phyloP scores from a whole-genome alignment of 2,113 vertebrate species.

The Panurus biarmicus region DNA sequence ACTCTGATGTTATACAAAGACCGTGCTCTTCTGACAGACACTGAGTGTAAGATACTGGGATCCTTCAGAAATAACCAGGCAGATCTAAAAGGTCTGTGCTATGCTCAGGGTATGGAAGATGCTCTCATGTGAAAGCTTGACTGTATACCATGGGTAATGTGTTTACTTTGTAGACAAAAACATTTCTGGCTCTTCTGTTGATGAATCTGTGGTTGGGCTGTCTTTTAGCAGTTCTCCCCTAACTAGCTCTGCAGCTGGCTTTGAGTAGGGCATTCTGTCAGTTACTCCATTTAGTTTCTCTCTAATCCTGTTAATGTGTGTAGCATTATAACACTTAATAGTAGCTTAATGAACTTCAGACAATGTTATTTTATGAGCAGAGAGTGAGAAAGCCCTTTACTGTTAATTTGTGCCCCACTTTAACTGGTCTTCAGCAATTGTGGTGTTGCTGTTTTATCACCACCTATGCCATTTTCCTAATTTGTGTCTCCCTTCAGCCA shows the following conservation, averaged over 20 bases:
- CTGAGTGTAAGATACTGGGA: not conserved
- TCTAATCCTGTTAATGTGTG: not conserved
- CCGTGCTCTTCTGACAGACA: not conserved
- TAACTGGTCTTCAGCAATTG: not conserved
- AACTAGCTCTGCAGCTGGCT: not conserved
- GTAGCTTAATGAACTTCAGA: constrained; percentile 34
- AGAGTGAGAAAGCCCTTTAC: not conserved
- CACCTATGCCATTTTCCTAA: not conserved
- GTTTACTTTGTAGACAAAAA: not conserved
- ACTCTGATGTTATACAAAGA: not conserved
- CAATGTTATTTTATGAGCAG: not conserved
- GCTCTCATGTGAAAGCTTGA: not conserved
- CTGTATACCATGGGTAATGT: not conserved
- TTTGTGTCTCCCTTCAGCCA: not conserved
- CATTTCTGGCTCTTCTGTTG: not conserved
- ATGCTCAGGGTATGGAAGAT: not conserved
- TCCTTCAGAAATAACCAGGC: not conserved
- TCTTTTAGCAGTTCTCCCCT: not conserved
- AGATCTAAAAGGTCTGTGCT: not conserved
- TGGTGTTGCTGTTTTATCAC: not conserved
- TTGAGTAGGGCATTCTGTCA: not conserved
- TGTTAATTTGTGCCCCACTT: not conserved
- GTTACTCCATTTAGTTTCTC: constrained; percentile 27
- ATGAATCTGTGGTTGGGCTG: constrained; percentile 22
- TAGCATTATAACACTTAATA: constrained; percentile 16